Conservation (phyloP, 35 echinoderm and acorn worm genomes). For the Diadema setosum region DNA sequence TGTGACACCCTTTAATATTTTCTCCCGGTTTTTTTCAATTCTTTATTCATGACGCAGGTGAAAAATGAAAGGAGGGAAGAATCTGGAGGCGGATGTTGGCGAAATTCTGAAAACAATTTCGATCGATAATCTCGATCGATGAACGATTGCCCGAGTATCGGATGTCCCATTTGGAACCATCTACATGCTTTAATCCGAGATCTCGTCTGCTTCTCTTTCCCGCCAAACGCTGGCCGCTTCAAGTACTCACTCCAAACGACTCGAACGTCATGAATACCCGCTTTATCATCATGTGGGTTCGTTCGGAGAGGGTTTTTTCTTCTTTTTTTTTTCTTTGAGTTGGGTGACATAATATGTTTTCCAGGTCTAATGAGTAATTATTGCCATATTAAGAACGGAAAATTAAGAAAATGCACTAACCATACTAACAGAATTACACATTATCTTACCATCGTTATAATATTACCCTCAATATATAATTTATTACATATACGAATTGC, state of each 20-base stretch:
- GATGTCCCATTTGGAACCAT: not conserved
- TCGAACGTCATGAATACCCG: not conserved
- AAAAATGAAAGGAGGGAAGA: not conserved
- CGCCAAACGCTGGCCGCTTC: not conserved
- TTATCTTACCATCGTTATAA: no score
- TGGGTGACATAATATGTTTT: no score
- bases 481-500: no score
- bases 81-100: not conserved
- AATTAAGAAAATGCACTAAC: no score
- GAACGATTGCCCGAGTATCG: not conserved
- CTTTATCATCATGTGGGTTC: not conserved
- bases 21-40: not conserved
- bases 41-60: not conserved
- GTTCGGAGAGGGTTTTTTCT: not conserved
- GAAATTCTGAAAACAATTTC: constrained; percentile 9
- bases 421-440: no score
- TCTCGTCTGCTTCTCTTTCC: not conserved
- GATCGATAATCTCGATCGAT: not conserved
- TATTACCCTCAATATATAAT: no score
- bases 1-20: not conserved
- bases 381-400: no score
- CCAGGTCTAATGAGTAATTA: no score
- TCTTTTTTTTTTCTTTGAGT: not conserved
- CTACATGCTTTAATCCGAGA: not conserved
- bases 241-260: not conserved